Evolutionary conservation across 37 sponge, comb jelly and placozoan genomes (phyloP).

Genomic region (Crambe crambe): DNA sequence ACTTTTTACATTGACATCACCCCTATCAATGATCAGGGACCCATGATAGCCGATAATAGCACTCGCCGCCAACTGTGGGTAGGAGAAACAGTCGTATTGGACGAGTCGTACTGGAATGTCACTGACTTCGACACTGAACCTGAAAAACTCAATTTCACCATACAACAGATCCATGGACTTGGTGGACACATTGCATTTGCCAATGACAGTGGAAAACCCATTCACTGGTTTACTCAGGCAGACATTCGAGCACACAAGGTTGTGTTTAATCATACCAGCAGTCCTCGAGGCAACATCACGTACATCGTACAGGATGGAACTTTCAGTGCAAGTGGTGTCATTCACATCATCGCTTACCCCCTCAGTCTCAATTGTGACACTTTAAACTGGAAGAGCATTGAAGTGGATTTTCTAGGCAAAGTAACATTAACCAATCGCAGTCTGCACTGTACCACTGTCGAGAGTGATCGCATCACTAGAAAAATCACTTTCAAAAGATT

Average conservation of each 20-base stretch:
- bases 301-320: conserved; percentile 34
- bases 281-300: background rate
- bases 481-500: background rate
- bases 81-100: conserved; percentile 26
- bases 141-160: conserved; percentile 24
- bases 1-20: conserved; percentile 16
- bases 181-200: conserved; percentile 25
- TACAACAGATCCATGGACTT: background rate
- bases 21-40: conserved; percentile 49
- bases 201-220: background rate
- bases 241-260: conserved; percentile 22
- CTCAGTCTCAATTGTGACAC: conserved; percentile 12
- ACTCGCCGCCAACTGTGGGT: conserved; percentile 23
- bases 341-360: background rate
- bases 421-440: background rate
- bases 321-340: background rate
- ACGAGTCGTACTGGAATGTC: conserved; percentile 1
- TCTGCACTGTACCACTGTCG: conserved; percentile 15
- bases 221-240: conserved; percentile 48
- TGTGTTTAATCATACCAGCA: conserved; percentile 5
- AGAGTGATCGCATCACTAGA: background rate
- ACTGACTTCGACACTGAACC: conserved; percentile 48
- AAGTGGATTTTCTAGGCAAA: background rate
- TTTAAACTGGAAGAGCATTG: background rate
- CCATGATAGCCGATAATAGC: background rate